These are phyloP conservation scores for Xylophagus ater DNA, from an alignment of 2,888 invertebrate species.

Conservation along the genomic window DNA sequence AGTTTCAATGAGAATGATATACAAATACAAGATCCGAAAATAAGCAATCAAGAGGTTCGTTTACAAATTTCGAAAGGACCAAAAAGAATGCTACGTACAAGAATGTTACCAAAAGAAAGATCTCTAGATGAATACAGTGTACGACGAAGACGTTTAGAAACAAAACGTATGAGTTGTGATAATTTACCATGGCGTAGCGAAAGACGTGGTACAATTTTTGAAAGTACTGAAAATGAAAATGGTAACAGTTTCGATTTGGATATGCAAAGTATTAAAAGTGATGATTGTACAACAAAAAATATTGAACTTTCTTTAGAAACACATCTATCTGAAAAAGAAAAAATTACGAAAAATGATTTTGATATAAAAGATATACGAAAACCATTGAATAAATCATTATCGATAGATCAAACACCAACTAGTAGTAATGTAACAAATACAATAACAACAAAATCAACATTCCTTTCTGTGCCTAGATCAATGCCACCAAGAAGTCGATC, in stretches of 20 bases:
- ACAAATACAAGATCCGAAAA: not conserved
- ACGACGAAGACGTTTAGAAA: slow-evolving; percentile 44
- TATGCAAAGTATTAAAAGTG: slow-evolving; percentile 31
- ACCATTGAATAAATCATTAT: slow-evolving; percentile 32
- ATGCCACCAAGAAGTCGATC: slow-evolving; percentile 39
- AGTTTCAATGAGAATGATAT: slow-evolving; percentile 31
- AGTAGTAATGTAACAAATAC: too few relatives aligned
- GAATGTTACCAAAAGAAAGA: slow-evolving; percentile 34
- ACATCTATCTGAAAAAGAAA: not conserved
- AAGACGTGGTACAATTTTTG: slow-evolving; percentile 37
- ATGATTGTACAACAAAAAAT: slow-evolving; percentile 22
- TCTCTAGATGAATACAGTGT: slow-evolving; percentile 37
- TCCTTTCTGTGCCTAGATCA: slow-evolving; percentile 34
- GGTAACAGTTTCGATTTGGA: slow-evolving; percentile 26
- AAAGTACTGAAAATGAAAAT: slow-evolving; percentile 34
- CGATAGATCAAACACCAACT: slow-evolving; percentile 29
- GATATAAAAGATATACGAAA: slow-evolving; percentile 18
- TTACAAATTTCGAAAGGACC: slow-evolving; percentile 10
- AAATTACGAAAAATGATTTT: not conserved
- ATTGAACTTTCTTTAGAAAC: too few relatives aligned
- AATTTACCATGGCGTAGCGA: slow-evolving; percentile 34
- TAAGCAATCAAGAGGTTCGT: slow-evolving; percentile 9
- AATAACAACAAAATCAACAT: slow-evolving; percentile 22
- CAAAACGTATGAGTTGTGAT: slow-evolving; percentile 40
- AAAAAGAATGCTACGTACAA: slow-evolving; percentile 33